Evolutionary conservation across 2,888 invertebrate genomes (phyloP).

Genomic region (Hemicrepidius hirtus): DNA sequence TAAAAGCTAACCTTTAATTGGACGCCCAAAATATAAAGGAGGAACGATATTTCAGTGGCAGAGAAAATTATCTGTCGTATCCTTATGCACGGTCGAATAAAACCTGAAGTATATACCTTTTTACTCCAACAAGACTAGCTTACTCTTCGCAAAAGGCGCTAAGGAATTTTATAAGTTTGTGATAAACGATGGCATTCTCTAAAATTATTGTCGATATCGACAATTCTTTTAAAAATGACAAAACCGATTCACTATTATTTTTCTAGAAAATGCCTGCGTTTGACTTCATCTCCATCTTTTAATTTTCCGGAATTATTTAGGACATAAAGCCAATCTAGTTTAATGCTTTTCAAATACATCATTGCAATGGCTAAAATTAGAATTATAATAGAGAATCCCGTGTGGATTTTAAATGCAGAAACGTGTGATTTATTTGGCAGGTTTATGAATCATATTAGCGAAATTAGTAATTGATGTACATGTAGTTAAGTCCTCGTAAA

Average conservation of each 20-base stretch:
- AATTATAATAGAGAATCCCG: conserved; percentile 12
- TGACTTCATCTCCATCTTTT: too few species aligned
- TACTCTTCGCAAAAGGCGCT: conserved; percentile 2
- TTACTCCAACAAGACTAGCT: conserved; percentile 15
- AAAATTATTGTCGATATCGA: conserved; percentile 20
- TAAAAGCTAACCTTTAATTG: conserved; percentile 33
- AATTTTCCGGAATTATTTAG: too few species aligned
- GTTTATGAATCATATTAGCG: conserved; percentile 28
- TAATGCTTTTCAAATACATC: neutral
- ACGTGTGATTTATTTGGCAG: conserved; percentile 20
- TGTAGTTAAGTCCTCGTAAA: conserved; percentile 21
- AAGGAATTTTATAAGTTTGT: conserved; percentile 17
- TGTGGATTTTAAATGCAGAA: conserved; percentile 22
- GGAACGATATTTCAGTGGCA: conserved; percentile 19
- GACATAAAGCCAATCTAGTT: too few species aligned
- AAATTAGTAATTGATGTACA: conserved; percentile 34
- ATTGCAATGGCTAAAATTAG: neutral
- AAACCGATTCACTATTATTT: conserved; percentile 18
- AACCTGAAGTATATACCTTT: conserved; percentile 23
- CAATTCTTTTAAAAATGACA: conserved; percentile 15
- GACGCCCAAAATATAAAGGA: conserved; percentile 29
- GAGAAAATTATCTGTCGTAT: conserved; percentile 29
- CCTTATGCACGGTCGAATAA: conserved; percentile 32
- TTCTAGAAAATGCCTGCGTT: conserved; percentile 6
- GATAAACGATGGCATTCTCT: neutral